Evolutionary conservation across 2,797 vertebrate genomes (phyloP).

Genomic region (Phrynocephalus forsythii): DNA sequence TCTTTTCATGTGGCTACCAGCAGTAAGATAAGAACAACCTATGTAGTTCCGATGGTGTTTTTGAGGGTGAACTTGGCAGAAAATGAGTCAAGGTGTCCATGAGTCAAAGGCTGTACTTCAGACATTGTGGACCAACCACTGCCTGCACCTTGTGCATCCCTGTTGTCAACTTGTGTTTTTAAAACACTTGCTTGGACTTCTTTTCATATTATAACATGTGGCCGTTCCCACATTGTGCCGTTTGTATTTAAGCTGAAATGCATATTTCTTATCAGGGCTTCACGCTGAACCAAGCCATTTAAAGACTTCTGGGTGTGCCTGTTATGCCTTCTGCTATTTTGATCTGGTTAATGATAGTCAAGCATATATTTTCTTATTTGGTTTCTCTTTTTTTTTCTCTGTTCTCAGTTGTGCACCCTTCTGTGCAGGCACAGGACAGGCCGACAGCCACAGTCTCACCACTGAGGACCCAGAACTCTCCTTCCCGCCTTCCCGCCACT

Average conservation of each 20-base stretch:
- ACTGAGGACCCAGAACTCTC: slow-evolving; percentile 88
- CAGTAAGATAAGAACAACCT: too few species aligned
- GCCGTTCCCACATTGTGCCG: neutral
- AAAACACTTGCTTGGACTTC: neutral
- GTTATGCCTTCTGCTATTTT: neutral
- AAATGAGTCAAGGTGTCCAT: too few species aligned
- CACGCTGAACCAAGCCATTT: neutral
- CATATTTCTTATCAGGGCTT: neutral
- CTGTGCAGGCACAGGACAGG: slow-evolving; percentile 86
- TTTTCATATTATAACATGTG: neutral
- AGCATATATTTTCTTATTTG: neutral
- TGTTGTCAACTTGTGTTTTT: neutral
- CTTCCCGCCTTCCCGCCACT: slow-evolving; percentile 86
- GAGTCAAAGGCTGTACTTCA: too few species aligned
- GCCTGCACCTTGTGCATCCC: too few species aligned
- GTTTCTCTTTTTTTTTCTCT: slow-evolving; percentile 10
- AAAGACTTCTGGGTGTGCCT: neutral
- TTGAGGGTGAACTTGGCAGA: too few species aligned
- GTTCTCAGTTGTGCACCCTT: slow-evolving; percentile 67
- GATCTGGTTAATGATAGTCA: accelerated
- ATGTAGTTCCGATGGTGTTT: too few species aligned
- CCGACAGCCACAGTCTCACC: slow-evolving; percentile 88
- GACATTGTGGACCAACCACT: too few species aligned
- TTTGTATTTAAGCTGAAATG: neutral
- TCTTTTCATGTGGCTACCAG: too few species aligned